phyloP scores from a whole-genome alignment of 2,113 vertebrate genomes.

The Platysteira castanea region DNA sequence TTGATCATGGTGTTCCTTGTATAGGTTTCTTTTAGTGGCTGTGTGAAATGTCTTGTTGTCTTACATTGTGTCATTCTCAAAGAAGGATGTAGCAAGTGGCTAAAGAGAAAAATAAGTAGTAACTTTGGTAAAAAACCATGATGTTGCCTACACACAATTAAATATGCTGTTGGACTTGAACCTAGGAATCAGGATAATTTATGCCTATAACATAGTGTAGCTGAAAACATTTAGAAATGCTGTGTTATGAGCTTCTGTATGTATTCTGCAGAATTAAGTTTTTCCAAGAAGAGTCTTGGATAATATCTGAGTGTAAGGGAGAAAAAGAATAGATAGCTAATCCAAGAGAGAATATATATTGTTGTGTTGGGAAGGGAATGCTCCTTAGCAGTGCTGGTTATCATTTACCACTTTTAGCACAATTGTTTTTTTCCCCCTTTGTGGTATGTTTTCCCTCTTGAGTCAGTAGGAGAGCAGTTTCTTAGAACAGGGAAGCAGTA shows the following conservation, averaged over 20 bases:
- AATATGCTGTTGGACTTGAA: background rate
- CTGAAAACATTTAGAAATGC: background rate
- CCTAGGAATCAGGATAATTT: background rate
- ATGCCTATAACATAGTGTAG: background rate
- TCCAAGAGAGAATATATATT: background rate
- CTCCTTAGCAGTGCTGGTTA: background rate
- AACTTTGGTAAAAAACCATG: background rate
- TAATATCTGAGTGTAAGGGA: background rate
- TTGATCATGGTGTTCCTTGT: background rate
- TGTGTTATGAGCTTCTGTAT: background rate
- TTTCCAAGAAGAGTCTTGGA: background rate
- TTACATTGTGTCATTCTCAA: background rate
- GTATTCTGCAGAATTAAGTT: background rate
- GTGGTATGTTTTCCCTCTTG: background rate
- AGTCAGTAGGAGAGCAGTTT: background rate
- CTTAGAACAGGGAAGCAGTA: background rate
- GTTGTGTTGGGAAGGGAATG: background rate
- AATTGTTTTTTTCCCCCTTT: background rate
- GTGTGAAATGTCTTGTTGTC: background rate
- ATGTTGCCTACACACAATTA: background rate
- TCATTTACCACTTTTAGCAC: background rate
- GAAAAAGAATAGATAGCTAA: background rate
- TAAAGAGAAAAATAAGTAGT: background rate
- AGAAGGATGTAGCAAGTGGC: background rate
- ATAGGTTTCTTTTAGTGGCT: background rate